phyloP scores from a whole-genome alignment of 2,113 vertebrate genomes.

The Gavia stellata region DNA sequence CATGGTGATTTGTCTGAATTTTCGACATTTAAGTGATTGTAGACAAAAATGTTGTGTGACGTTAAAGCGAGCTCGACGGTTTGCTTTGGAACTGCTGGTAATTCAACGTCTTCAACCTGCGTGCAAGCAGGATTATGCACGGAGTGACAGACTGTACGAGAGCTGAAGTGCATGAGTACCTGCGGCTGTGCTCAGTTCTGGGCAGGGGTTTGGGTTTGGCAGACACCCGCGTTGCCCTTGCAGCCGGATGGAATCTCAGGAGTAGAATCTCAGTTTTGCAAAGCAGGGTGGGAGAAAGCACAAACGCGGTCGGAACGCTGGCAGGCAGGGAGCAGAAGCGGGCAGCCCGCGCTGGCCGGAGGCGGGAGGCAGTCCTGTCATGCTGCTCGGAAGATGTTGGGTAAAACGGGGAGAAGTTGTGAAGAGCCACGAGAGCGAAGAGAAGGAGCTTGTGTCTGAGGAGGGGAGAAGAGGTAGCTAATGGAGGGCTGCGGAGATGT shows the following conservation, averaged over 20 bases:
- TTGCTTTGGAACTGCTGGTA: not conserved
- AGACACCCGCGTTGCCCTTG: not conserved
- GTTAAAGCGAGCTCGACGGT: not conserved
- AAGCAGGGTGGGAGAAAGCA: not conserved
- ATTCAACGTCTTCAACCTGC: not conserved
- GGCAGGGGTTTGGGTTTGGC: too few species aligned
- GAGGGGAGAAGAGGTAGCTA: not conserved
- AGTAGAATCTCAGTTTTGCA: not conserved
- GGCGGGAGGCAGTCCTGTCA: not conserved
- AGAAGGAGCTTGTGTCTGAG: not conserved
- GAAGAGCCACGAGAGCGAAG: not conserved
- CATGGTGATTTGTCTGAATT: not conserved
- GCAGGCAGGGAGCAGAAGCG: not conserved
- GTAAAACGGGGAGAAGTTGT: not conserved
- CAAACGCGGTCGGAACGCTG: not conserved
- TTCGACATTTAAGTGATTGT: not conserved
- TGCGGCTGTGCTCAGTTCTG: not conserved
- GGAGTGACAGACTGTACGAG: too few species aligned
- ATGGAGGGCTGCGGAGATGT: not conserved
- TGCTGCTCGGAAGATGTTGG: not conserved
- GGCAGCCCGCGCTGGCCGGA: fast-evolving
- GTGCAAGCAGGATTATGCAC: too few species aligned
- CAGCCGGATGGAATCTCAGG: not conserved
- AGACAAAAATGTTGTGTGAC: not conserved
- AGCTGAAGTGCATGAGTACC: not conserved